Evolutionary conservation across 2,888 invertebrate genomes (phyloP), one percentile per base, ranked within the genome.

Genomic region (Xylota sylvarum): DNA sequence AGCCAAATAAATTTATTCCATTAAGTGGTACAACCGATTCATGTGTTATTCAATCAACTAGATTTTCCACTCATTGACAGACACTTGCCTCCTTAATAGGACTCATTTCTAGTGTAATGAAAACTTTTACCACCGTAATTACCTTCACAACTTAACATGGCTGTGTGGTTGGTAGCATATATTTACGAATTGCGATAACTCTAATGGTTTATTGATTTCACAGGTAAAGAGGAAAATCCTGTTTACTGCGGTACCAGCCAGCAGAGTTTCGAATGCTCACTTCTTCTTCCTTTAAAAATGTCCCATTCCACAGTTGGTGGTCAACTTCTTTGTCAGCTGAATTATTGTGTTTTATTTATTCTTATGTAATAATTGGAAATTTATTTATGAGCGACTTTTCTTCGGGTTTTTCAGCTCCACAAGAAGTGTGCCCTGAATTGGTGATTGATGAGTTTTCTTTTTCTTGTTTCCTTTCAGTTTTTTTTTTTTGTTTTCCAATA

Each of bases 391-490:
- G 46, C 32, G 46, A 70, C 43, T 58, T 70, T 70, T 58, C 32
- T 46, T 58, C 40, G 5, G 46, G 46, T 46, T 64, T 64, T 17
- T 48, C 35, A 43, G 23, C 43, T 40, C 6, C 17, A 14, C 12
- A 6, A 32, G 27, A 70, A 46, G 23, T 32, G 46, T 58, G 19
- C 65, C 46, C 35, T 14, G 56, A 55, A 56, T 19, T 46, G 55
- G 48, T 55, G 76, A n/a, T 35, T 46, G 56, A 76, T 55, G 56
- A 6, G 65, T 65, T 65, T 73, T 65, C 65, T 76, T 65, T 58
- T 37, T 23, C 6, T 52, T 55, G 10, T 4, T 7, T 52, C 37
- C 23, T 40, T 62, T 40, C n/a, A 9, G 37, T 55, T n/a, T n/a
- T n/a, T n/a, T n/a, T n/a, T n/a, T n/a, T n/a, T n/a, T n/a, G n/a